These are phyloP conservation scores for Champsocephalus gunnari DNA, from an alignment of 2,797 vertebrate genomes.

Conservation along the genomic window DNA sequence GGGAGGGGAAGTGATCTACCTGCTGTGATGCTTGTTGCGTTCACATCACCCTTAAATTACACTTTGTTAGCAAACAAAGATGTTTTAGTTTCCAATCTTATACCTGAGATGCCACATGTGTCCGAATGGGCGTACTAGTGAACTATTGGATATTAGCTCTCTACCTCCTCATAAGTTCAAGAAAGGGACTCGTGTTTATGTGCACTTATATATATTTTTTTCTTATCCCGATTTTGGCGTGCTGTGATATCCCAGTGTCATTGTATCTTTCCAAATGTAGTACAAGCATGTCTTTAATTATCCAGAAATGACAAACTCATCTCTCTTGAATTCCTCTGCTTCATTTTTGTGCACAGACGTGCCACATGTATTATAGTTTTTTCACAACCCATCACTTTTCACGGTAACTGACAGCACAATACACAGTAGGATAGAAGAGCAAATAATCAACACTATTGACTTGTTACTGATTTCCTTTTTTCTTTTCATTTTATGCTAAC, in stretches of 20 bases:
- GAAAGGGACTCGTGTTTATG: constrained; percentile 82
- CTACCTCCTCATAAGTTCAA: constrained; percentile 80
- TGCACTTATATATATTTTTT: constrained; percentile 67
- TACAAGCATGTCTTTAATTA: constrained; percentile 75
- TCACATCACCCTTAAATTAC: constrained; percentile 54
- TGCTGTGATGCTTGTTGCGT: constrained; percentile 63
- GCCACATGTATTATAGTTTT: constrained; percentile 73
- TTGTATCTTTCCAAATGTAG: constrained; percentile 66
- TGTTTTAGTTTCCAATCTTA: constrained; percentile 45
- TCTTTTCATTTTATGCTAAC: constrained; percentile 51
- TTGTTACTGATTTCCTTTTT: constrained; percentile 58
- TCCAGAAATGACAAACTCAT: constrained; percentile 54
- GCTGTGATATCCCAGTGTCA: constrained; percentile 67
- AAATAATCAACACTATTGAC: constrained; percentile 76
- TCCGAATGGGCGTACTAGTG: constrained; percentile 51
- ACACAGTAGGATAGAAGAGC: constrained; percentile 66
- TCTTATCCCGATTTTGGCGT: constrained; percentile 42
- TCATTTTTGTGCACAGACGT: constrained; percentile 62
- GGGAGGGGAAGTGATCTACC: constrained; percentile 35
- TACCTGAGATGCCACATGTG: constrained; percentile 55
- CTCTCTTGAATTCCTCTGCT: constrained; percentile 64
- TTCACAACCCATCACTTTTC: constrained; percentile 53
- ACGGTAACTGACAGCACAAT: constrained; percentile 71
- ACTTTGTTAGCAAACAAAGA: constrained; percentile 60
- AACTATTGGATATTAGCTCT: constrained; percentile 72